Conservation (phyloP, 1,140 invertebrate species). For the Pomacea maculata region DNA sequence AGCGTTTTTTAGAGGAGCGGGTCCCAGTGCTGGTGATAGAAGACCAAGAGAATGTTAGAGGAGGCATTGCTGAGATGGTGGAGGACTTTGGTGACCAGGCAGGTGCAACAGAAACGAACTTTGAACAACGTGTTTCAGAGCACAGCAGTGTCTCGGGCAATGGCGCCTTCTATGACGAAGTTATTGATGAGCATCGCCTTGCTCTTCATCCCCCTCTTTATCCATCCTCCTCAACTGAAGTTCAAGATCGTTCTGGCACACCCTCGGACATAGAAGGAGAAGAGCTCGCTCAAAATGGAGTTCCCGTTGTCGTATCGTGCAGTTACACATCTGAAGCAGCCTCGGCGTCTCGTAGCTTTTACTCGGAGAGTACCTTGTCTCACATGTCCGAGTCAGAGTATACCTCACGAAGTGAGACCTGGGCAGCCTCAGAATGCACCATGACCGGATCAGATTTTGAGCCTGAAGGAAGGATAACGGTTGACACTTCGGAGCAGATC, state of each 20-base stretch:
- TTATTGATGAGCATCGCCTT: constrained; percentile 25
- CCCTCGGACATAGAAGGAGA: constrained; percentile 35
- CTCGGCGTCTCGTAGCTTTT: constrained; percentile 14
- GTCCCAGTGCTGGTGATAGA: not conserved
- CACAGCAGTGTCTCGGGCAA: constrained; percentile 18
- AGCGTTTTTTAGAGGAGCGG: constrained; percentile 15
- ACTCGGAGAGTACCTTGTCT: constrained; percentile 18
- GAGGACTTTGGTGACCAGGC: not conserved
- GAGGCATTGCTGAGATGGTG: not conserved
- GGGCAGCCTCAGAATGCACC: constrained; percentile 32
- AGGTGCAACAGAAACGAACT: constrained; percentile 1
- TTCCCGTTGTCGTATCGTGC: not conserved
- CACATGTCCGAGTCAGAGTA: constrained; percentile 24
- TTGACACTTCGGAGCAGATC: constrained; percentile 57
- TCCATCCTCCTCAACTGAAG: constrained; percentile 43
- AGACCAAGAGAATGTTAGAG: not conserved
- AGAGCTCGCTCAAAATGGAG: constrained; percentile 14
- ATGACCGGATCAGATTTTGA: constrained; percentile 34
- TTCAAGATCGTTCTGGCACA: constrained; percentile 39
- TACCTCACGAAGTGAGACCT: constrained; percentile 28
- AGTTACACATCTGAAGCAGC: constrained; percentile 17
- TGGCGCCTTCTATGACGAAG: constrained; percentile 4
- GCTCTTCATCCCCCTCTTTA: constrained; percentile 29
- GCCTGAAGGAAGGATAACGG: constrained; percentile 47
- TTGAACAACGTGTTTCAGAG: not conserved